Evolutionary conservation across 2,113 vertebrate species (phyloP), one percentile per base, ranked within the genome.

Genomic region (Chlamydotis undulata): DNA sequence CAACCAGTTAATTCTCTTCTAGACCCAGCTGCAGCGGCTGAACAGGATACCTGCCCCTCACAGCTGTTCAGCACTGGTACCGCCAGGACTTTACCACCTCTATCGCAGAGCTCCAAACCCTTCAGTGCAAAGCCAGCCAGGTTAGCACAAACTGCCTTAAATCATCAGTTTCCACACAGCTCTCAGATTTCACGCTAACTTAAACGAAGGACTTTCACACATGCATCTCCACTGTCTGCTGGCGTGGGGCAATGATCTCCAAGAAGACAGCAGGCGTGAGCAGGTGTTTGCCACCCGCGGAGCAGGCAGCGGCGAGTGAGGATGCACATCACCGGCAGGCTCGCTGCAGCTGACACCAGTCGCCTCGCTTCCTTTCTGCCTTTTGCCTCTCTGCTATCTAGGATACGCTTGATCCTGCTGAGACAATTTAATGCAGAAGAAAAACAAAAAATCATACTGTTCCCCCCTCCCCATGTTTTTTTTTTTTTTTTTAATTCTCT

Each of bases 301-400:
- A 65, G 69, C n/a, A 16, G 47, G 41, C 49, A 31, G 60, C 7
- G 5, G 35, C 0, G 0, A 17, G 68, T 2, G 33, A 39, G 1
- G 2, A 43, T 13, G 29, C 60, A 23, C 28, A 25, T 11, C 33
- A 10, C 3, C 9, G 50, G n/a, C 47, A 87, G 60, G 24, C 24
- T 23, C 0, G 0, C 68, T 39, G 79, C 76, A 47, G 59, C 39
- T 33, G 35, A 37, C 60, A 65, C 14, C 4, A 0, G 4, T 23
- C 4, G 0, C 52, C 74, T 80, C 3, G 5, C 60, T 35, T 56
- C n/a, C 53, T 25, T 49, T 53, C 86, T 57, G 45, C 35, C 55
- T 75, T 73, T 39, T 35, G 47, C 16, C 24, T 67, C n/a, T 41
- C 71, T 76, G 63, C 35, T 39, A 1, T 57, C 45, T 29, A 50